Evolutionary conservation across 2,888 invertebrate species (phyloP).

Genomic region (Arctia plantaginis): DNA sequence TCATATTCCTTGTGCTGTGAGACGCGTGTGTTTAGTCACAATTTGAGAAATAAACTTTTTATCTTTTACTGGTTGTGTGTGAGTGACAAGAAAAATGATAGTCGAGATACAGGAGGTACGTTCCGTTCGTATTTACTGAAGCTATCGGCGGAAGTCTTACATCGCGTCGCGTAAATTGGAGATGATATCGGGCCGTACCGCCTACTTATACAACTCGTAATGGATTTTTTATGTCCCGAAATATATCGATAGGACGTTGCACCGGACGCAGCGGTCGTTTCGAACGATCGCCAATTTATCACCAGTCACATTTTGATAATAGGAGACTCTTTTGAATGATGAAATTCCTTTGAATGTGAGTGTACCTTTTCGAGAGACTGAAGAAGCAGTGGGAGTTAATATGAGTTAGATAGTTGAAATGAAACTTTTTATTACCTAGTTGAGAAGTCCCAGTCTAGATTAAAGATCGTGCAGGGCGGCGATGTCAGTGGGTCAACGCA

Average conservation of each 20-base stretch:
- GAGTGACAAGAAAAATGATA: constrained; percentile 74
- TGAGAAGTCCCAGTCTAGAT: constrained; percentile 73
- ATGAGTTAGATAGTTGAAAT: constrained; percentile 30
- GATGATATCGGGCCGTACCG: constrained; percentile 37
- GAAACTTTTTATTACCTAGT: constrained; percentile 56
- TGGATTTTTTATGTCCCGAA: constrained; percentile 57
- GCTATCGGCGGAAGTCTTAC: constrained; percentile 48
- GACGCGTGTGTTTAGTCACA: constrained; percentile 30
- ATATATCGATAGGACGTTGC: constrained; percentile 50
- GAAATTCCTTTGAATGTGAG: not conserved
- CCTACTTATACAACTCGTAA: constrained; percentile 43
- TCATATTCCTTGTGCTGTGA: constrained; percentile 40
- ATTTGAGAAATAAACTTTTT: constrained; percentile 26
- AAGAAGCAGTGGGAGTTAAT: constrained; percentile 38
- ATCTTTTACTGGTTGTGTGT: constrained; percentile 42
- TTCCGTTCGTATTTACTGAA: constrained; percentile 29
- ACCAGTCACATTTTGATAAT: constrained; percentile 24
- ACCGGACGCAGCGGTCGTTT: constrained; percentile 51
- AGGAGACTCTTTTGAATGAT: constrained; percentile 10
- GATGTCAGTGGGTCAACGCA: constrained; percentile 85
- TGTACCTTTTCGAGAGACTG: constrained; percentile 26
- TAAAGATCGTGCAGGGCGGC: constrained; percentile 83
- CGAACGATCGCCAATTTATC: constrained; percentile 28
- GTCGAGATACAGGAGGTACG: constrained; percentile 84
- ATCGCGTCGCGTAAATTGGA: constrained; percentile 30